A percentile compares a stretch with the other conserved stretches of the same genome.
Evolutionary conservation across 2,888 invertebrate species (phyloP).

Genomic region (Seladonia tumulorum): DNA sequence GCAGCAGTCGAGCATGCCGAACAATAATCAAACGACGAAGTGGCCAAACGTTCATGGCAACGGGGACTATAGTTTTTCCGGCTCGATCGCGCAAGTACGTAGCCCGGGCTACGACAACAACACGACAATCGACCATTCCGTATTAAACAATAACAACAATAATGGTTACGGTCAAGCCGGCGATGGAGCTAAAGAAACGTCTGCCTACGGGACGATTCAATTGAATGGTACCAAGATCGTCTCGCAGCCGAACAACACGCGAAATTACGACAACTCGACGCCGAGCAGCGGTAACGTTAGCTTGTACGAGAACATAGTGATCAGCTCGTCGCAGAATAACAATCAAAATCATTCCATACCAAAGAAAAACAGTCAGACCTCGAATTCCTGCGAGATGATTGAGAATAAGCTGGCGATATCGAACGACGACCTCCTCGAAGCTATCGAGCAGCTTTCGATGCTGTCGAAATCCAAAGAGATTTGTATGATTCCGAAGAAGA

Average conservation of each 20-base stretch:
- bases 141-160: slow-evolving; percentile 48
- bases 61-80: slow-evolving; percentile 67
- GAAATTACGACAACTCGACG: slow-evolving; percentile 73
- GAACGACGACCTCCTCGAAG: slow-evolving; percentile 84
- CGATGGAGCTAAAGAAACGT: slow-evolving; percentile 58
- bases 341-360: slow-evolving; percentile 72
- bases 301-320: slow-evolving; percentile 78
- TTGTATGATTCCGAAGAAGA: slow-evolving; percentile 78
- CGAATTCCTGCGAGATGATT: slow-evolving; percentile 81
- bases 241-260: slow-evolving; percentile 55
- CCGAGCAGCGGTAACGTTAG: slow-evolving; percentile 70
- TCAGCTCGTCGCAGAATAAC: slow-evolving; percentile 58
- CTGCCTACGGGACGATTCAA: slow-evolving; percentile 75
- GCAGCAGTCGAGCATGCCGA: slow-evolving; percentile 67
- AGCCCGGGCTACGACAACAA: slow-evolving; percentile 80
- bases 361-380: slow-evolving; percentile 73
- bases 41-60: slow-evolving; percentile 73
- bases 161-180: slow-evolving; percentile 19
- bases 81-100: slow-evolving; percentile 74
- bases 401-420: slow-evolving; percentile 85
- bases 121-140: slow-evolving; percentile 65
- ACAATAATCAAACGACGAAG: slow-evolving; percentile 76
- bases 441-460: slow-evolving; percentile 84
- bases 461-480: slow-evolving; percentile 77
- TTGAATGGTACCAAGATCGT: slow-evolving; percentile 73